These are phyloP conservation scores for Lithophane semibrunnea DNA, from an alignment of 2,888 invertebrate species.

Conservation along the genomic window DNA sequence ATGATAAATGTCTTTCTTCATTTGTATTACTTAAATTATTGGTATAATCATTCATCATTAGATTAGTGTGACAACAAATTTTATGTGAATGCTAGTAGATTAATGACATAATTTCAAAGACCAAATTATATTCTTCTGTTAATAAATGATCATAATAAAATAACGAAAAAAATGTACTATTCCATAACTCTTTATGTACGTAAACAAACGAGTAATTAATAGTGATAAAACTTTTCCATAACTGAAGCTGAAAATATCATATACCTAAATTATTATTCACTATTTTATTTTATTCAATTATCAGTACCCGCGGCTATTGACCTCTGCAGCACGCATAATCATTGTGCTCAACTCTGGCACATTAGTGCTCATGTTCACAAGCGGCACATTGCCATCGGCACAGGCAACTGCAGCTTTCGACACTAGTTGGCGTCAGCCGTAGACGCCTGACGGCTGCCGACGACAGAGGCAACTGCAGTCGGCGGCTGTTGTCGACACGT, in stretches of 20 bases:
- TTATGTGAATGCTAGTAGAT: not conserved
- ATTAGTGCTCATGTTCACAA: not conserved
- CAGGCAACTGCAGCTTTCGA: too few relatives aligned
- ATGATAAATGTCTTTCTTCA: not conserved
- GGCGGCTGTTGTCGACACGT: too few relatives aligned
- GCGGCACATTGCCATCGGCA: too few relatives aligned
- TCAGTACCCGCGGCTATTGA: constrained; percentile 26
- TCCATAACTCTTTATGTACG: not conserved
- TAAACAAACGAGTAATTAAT: not conserved
- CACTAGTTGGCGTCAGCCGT: too few relatives aligned
- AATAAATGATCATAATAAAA: not conserved
- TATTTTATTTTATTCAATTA: constrained; percentile 13
- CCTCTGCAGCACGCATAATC: constrained; percentile 21
- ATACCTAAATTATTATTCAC: not conserved
- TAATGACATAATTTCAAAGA: constrained; percentile 1
- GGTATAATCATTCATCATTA: constrained; percentile 1
- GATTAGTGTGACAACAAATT: not conserved
- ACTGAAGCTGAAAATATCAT: not conserved
- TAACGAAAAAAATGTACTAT: too few relatives aligned
- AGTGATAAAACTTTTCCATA: not conserved
- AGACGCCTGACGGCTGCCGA: too few relatives aligned
- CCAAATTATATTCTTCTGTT: too few relatives aligned
- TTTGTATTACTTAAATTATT: not conserved
- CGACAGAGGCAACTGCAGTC: too few relatives aligned
- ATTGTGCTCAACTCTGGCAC: not conserved